Percentiles rank a stretch among this genome's conserved stretches.
Conservation (phyloP, 1,140 invertebrate genomes). For the Amyelois transitella region DNA sequence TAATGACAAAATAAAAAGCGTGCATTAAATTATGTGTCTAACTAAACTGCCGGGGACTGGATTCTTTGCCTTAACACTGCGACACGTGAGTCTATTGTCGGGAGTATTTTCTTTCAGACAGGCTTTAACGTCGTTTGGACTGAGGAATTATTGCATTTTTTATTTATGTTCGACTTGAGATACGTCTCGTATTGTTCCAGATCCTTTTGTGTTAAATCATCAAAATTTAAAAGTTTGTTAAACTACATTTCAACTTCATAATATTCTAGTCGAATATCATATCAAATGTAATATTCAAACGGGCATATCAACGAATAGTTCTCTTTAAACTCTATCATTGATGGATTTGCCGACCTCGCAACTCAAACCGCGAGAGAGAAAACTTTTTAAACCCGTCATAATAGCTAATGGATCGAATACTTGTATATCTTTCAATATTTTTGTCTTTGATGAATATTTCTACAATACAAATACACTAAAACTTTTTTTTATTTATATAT, state of each 20-base stretch:
- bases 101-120: slow-evolving; percentile 7
- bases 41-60: slow-evolving; percentile 37
- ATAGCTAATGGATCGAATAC: background rate
- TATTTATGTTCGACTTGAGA: background rate
- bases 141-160: background rate
- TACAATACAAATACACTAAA: too few relatives aligned
- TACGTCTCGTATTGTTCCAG: too few relatives aligned
- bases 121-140: background rate
- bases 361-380: background rate
- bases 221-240: too few relatives aligned
- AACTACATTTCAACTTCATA: too few relatives aligned
- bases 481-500: too few relatives aligned
- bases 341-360: background rate
- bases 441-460: too few relatives aligned
- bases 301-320: background rate
- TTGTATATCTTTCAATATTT: background rate
- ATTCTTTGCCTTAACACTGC: slow-evolving; percentile 23
- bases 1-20: slow-evolving; percentile 70
- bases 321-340: background rate
- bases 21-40: slow-evolving; percentile 63
- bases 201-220: too few relatives aligned
- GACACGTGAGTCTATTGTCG: slow-evolving; percentile 40
- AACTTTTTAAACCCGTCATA: background rate
- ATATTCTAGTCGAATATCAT: background rate
- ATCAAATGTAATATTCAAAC: background rate